Percentiles rank a stretch among this genome's conserved stretches.
These are phyloP conservation scores for Eretmochelys imbricata DNA, from an alignment of 2,113 vertebrate species.

Conservation along the genomic window DNA sequence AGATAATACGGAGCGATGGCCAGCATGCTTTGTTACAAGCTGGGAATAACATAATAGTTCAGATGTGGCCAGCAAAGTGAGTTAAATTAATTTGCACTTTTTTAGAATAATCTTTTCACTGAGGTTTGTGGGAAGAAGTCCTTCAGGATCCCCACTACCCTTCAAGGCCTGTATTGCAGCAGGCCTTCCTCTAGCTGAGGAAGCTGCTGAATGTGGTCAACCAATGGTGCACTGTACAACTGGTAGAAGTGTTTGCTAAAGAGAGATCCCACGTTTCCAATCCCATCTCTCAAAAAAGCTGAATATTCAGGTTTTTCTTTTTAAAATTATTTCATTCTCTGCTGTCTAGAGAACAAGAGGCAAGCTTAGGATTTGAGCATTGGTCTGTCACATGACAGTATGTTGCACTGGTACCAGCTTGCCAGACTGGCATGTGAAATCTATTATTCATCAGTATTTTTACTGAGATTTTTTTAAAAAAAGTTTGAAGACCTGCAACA, in stretches of 20 bases:
- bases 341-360: background rate
- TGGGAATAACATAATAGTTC: background rate
- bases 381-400: background rate
- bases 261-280: background rate
- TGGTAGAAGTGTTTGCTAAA: background rate
- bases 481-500: background rate
- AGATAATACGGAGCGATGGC: conserved; percentile 9
- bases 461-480: background rate
- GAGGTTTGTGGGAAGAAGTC: background rate
- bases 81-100: background rate
- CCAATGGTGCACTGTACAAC: background rate
- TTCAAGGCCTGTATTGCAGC: rapidly evolving
- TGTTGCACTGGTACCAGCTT: background rate
- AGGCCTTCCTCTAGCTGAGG: background rate
- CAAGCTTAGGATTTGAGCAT: background rate
- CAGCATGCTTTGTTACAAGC: background rate
- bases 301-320: background rate
- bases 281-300: no score
- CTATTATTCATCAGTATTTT: background rate
- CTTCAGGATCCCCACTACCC: background rate
- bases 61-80: conserved; percentile 2
- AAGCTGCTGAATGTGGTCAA: background rate
- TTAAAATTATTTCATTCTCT: background rate
- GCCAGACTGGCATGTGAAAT: background rate
- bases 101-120: rapidly evolving